Percentiles rank a stretch among this genome's conserved stretches.
Evolutionary conservation across 2,888 invertebrate genomes (phyloP).

Genomic region (Leucoma salicis): DNA sequence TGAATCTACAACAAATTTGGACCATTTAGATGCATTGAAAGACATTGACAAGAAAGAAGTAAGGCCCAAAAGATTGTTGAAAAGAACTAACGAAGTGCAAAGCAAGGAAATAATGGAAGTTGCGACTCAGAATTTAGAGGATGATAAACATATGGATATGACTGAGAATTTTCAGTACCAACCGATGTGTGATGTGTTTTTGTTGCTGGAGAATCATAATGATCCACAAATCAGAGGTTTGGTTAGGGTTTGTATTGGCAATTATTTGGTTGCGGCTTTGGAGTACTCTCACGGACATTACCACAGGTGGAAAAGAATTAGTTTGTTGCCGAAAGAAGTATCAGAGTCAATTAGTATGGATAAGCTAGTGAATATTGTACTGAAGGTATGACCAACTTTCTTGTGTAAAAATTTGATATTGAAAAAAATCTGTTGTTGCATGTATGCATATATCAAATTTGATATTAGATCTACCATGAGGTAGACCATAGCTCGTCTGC

Average conservation of each 20-base stretch:
- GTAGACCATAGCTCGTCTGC: too few relatives aligned
- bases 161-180: slow-evolving; percentile 71
- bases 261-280: slow-evolving; percentile 84
- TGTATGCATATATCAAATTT: too few relatives aligned
- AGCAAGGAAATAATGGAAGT: slow-evolving; percentile 20
- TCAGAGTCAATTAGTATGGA: slow-evolving; percentile 64
- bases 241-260: slow-evolving; percentile 85
- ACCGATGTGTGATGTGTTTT: slow-evolving; percentile 86
- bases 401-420: too few relatives aligned
- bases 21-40: slow-evolving; percentile 45
- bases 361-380: slow-evolving; percentile 74
- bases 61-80: slow-evolving; percentile 38
- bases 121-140: slow-evolving; percentile 28
- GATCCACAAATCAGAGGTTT: slow-evolving; percentile 93
- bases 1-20: slow-evolving; percentile 65
- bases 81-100: slow-evolving; percentile 48
- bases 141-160: slow-evolving; percentile 31
- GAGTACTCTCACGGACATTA: slow-evolving; percentile 81
- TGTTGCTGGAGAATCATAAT: slow-evolving; percentile 85
- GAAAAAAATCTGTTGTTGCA: too few relatives aligned
- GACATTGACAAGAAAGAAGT: slow-evolving; percentile 47
- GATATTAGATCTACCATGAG: too few relatives aligned
- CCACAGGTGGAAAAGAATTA: slow-evolving; percentile 69
- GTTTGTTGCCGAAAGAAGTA: slow-evolving; percentile 58
- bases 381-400: slow-evolving; percentile 83